Evolutionary conservation across 2,113 vertebrate species (phyloP).

Genomic region (Potamarius usumacintae): DNA sequence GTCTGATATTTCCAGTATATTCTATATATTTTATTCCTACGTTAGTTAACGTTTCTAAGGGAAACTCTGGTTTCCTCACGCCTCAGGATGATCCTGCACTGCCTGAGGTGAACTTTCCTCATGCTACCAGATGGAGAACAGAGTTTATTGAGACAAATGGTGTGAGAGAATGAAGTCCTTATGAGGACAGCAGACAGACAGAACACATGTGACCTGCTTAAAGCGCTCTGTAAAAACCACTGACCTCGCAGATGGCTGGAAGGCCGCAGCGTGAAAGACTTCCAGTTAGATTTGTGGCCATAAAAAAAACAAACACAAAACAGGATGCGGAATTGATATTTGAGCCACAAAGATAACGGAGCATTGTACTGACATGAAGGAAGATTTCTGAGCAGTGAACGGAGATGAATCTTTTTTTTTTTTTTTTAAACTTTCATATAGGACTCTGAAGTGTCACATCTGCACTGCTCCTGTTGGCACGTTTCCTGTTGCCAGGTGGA

Average conservation of each 20-base stretch:
- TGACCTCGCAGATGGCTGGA: conserved; percentile 7
- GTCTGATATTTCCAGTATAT: not conserved
- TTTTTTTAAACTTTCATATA: not conserved
- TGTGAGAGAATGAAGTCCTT: conserved; percentile 17
- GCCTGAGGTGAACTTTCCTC: conserved; percentile 18
- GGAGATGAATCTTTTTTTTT: not conserved
- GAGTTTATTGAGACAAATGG: conserved; percentile 51
- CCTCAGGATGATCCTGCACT: conserved; percentile 24
- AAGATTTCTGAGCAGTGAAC: not conserved
- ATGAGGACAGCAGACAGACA: conserved; percentile 19
- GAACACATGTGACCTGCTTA: conserved; percentile 18
- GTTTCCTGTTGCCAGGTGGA: not conserved
- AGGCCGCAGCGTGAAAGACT: not conserved
- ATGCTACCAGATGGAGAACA: conserved; percentile 24
- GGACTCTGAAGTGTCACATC: no score
- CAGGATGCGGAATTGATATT: no score
- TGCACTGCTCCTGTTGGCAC: not conserved
- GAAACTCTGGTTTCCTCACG: conserved; percentile 10
- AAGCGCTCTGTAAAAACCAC: conserved; percentile 26
- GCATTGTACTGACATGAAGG: not conserved
- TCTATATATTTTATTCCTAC: not conserved
- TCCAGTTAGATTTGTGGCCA: no score
- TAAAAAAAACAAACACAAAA: not conserved
- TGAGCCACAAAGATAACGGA: not conserved
- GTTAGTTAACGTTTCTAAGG: not conserved